Percentiles rank a stretch among this genome's conserved stretches.
phyloP scores from a whole-genome alignment of 1,140 invertebrate genomes.

The Drosophila pruinosa region DNA sequence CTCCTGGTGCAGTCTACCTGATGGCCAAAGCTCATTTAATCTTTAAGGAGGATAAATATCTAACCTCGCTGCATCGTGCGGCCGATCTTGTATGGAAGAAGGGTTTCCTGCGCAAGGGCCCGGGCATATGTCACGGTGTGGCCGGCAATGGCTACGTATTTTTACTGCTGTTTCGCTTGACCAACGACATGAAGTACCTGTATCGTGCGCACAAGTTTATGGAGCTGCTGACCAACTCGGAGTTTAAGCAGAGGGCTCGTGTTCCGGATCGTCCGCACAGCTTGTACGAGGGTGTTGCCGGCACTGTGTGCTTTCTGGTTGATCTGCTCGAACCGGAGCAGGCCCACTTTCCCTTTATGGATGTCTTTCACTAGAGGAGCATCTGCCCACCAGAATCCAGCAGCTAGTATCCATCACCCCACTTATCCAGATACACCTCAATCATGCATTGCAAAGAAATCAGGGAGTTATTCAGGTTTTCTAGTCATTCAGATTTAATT shows the following conservation, averaged over 20 bases:
- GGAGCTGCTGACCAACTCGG: conserved; percentile 87
- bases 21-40: conserved; percentile 91
- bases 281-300: conserved; percentile 93
- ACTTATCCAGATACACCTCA: not conserved
- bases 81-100: conserved; percentile 91
- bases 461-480: not conserved
- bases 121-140: conserved; percentile 93
- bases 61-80: conserved; percentile 87
- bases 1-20: conserved; percentile 90
- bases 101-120: conserved; percentile 92
- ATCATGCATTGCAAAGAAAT: too few species aligned
- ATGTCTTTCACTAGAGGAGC: conserved; percentile 86
- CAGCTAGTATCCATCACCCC: not conserved
- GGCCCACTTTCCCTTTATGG: conserved; percentile 93
- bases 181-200: conserved; percentile 88
- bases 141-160: conserved; percentile 94
- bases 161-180: conserved; percentile 90
- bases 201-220: conserved; percentile 90
- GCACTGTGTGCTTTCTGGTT: conserved; percentile 91
- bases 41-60: conserved; percentile 90
- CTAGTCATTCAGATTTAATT: not conserved
- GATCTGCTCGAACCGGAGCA: conserved; percentile 90
- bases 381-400: too few species aligned
- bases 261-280: conserved; percentile 92
- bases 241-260: conserved; percentile 88